Percentiles rank a stretch among this genome's conserved stretches.
These are phyloP conservation scores for Thereuonema tuberculata DNA, from an alignment of 1,140 invertebrate genomes.

Conservation along the genomic window DNA sequence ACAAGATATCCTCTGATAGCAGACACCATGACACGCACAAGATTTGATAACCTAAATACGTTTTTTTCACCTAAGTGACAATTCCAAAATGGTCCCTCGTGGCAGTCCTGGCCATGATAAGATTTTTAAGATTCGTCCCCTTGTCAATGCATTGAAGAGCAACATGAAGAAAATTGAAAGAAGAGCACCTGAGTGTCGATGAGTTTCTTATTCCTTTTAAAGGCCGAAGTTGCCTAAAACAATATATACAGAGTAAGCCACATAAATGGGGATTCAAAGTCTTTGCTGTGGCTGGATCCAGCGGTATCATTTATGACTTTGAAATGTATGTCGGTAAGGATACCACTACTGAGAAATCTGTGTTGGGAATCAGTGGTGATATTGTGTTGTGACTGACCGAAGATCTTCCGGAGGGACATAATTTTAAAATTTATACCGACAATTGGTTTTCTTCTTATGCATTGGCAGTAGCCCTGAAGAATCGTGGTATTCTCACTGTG, in stretches of 20 bases:
- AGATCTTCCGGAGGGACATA: conserved; percentile 1
- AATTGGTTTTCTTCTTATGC: conserved; percentile 20
- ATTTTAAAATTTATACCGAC: conserved; percentile 20
- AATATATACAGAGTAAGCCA: conserved; percentile 31
- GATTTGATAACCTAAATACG: conserved; percentile 17
- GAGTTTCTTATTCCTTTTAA: conserved; percentile 24
- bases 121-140: conserved; percentile 3
- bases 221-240: conserved; percentile 28
- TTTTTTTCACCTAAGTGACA: conserved; percentile 8
- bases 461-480: conserved; percentile 15
- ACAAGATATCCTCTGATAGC: conserved; percentile 16
- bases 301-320: conserved; percentile 31
- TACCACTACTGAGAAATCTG: not conserved
- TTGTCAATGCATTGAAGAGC: not conserved
- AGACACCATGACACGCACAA: conserved; percentile 18
- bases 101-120: not conserved
- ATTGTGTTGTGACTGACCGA: not conserved
- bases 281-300: conserved; percentile 26
- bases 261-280: conserved; percentile 34
- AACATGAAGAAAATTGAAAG: not conserved
- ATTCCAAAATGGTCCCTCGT: not conserved
- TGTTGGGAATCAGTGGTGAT: not conserved
- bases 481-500: conserved; percentile 23
- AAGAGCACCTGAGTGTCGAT: conserved; percentile 27
- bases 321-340: conserved; percentile 29